Evolutionary conservation across 2,113 vertebrate genomes (phyloP).

Genomic region (Cacatua alba): DNA sequence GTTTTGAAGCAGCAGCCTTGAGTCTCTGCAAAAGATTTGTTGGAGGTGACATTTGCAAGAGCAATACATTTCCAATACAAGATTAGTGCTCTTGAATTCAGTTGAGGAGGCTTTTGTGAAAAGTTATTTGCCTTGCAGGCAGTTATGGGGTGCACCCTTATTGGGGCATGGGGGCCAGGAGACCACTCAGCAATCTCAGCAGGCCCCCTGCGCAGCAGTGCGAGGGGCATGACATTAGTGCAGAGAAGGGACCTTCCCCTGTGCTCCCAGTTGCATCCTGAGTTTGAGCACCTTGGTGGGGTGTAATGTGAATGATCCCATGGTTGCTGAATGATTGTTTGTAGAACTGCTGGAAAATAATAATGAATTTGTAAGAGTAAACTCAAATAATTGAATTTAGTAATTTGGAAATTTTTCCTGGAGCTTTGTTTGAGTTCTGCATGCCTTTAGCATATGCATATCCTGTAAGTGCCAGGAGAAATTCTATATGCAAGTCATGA

Average conservation of each 20-base stretch:
- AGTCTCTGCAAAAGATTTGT: not conserved
- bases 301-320: not conserved
- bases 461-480: not conserved
- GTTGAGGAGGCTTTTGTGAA: not conserved
- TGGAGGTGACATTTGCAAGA: not conserved
- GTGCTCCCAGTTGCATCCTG: not conserved
- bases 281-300: not conserved
- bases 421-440: not conserved
- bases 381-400: not conserved
- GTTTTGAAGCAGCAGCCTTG: not conserved
- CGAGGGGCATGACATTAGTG: not conserved
- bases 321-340: not conserved
- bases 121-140: not conserved
- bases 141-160: not conserved
- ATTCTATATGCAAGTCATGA: constrained; percentile 5
- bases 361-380: not conserved
- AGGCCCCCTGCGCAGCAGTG: not conserved
- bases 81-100: not conserved
- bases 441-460: not conserved
- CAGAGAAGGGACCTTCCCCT: not conserved
- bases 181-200: not conserved
- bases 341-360: not conserved
- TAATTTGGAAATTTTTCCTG: constrained; percentile 12
- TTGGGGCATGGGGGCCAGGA: not conserved
- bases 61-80: not conserved